These are phyloP conservation scores for Lepisosteus oculatus DNA, from an alignment of 2,113 vertebrate genomes.

Conservation along the genomic window DNA sequence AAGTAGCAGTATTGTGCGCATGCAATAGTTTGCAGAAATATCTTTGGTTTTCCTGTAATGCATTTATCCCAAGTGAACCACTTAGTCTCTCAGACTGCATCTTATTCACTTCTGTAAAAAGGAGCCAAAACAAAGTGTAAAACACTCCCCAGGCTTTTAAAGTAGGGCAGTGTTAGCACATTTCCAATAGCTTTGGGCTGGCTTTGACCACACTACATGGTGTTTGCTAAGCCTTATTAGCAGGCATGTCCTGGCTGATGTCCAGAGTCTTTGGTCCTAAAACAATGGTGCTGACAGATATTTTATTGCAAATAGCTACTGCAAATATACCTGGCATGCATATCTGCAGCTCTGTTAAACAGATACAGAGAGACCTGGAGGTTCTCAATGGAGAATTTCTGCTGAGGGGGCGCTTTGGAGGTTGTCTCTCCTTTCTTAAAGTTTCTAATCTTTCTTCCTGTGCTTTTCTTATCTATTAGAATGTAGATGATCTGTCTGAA, in stretches of 20 bases:
- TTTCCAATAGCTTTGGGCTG: background rate
- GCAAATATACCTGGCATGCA: constrained; percentile 8
- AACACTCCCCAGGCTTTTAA: background rate
- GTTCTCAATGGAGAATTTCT: too few species aligned
- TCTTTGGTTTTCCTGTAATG: too few species aligned
- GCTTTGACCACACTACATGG: background rate
- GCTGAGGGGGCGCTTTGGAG: too few species aligned
- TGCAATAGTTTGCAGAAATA: too few species aligned
- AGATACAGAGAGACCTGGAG: background rate
- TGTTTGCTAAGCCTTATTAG: constrained; percentile 1
- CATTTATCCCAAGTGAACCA: too few species aligned
- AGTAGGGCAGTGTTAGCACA: background rate
- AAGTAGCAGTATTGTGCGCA: too few species aligned
- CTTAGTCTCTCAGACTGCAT: too few species aligned
- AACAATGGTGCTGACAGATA: constrained; percentile 7
- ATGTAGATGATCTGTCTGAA: too few species aligned
- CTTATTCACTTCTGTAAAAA: background rate
- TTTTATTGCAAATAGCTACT: constrained; percentile 7
- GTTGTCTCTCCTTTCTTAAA: too few species aligned
- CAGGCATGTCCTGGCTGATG: background rate
- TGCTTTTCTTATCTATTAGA: too few species aligned
- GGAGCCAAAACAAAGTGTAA: background rate
- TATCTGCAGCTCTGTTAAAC: background rate
- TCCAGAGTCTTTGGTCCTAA: constrained; percentile 5
- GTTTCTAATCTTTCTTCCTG: too few species aligned